Base-by-base conservation (phyloP, 35 echinoderm and acorn worm genomes). In the Eucidaris tribuloides region DNA sequence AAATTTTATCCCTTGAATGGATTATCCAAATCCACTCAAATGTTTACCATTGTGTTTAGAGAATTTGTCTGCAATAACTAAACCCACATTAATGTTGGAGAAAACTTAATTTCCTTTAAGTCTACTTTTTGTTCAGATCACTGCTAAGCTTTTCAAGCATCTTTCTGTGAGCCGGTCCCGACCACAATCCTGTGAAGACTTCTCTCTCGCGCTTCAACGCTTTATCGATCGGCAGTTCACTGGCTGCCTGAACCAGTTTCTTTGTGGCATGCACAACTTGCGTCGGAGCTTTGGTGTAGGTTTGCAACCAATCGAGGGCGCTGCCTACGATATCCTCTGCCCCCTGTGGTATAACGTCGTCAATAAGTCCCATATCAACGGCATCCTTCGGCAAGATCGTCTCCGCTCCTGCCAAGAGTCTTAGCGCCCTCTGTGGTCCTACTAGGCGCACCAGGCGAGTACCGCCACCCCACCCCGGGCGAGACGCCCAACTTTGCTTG, bases 401-500 rank as follows among this genome's bases (percentile, higher is more conserved):
- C 24, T 86, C 27, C n/a, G 58, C 70, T 44, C 86, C 65, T 3
- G 85, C 65, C 14, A 97, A 58, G 37, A 97, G 44, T 74, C 89
- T 91, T 14, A 97, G 66, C 0, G 94, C 94, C 39, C 41, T 89
- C 28, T 76, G 85, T 11, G 90, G 86, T 15, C 94, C 94, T 1
- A 92, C 77, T 9, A 97, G 78, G 18, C 71, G 42, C 3, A 97
- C 94, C 38, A 97, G 86, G 76, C 94, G 80, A n/a, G 82, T 58
- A 19, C 94, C 94, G 4, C 94, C 94, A 14, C 94, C 94, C 63
- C 79, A 93, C n/a, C 14, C 94, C 94, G 5, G 94, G 85, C 2
- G 86, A 82, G 5, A 97, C 23, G 9, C 94, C 94, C 90, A 97
- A 85, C 49, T 79, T 82, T 0, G 82, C 76, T 45, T 97, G 94